Percentiles rank a stretch among this genome's conserved stretches.
Evolutionary conservation across 1,140 invertebrate species (phyloP).

Genomic region (Pachypeltis micranthus): DNA sequence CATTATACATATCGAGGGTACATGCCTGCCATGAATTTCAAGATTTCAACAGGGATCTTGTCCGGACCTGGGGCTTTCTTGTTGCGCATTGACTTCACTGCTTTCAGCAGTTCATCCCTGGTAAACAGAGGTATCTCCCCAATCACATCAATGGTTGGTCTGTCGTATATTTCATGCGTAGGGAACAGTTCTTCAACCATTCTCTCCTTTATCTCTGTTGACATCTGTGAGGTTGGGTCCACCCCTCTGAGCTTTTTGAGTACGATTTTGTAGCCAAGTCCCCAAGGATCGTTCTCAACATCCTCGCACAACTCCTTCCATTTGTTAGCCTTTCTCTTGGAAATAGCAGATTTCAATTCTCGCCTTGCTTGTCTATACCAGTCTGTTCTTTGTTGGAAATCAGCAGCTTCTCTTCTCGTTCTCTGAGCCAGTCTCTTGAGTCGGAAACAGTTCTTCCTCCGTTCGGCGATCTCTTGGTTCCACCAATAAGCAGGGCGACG

Average conservation of each 20-base stretch:
- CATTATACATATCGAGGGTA: slow-evolving; percentile 19
- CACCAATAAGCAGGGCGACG: slow-evolving; percentile 29
- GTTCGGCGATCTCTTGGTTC: slow-evolving; percentile 27
- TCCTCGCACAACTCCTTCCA: background rate
- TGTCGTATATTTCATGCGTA: background rate
- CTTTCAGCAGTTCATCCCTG: slow-evolving; percentile 25
- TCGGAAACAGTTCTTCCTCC: slow-evolving; percentile 25
- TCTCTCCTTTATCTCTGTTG: background rate
- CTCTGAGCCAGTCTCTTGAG: slow-evolving; percentile 5
- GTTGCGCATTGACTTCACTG: slow-evolving; percentile 21
- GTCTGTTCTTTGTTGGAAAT: background rate
- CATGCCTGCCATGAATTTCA: slow-evolving; percentile 18
- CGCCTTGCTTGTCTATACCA: background rate
- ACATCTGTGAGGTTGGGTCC: no score
- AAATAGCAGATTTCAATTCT: background rate
- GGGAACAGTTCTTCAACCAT: background rate
- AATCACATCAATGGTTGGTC: background rate
- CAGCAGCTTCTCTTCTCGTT: background rate
- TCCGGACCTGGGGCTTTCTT: slow-evolving; percentile 32
- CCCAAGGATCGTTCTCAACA: background rate
- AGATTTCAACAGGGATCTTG: slow-evolving; percentile 26
- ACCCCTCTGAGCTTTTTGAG: background rate
- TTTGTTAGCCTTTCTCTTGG: background rate
- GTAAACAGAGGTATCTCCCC: slow-evolving; percentile 20
- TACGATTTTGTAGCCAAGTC: background rate